Evolutionary conservation across 2,888 invertebrate genomes (phyloP).

Genomic region (Ditylenchus weischeri): DNA sequence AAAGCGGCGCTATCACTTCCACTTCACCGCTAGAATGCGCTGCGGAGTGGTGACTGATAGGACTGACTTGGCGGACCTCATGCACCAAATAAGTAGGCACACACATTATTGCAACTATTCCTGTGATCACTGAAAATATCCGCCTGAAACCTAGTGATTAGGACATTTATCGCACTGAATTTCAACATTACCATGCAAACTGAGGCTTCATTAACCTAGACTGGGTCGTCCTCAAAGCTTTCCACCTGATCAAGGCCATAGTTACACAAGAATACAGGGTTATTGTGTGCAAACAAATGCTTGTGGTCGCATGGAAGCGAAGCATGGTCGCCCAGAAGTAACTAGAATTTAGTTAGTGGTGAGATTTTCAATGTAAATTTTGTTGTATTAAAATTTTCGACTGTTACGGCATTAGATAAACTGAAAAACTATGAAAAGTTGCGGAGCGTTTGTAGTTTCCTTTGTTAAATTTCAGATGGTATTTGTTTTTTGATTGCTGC

Average conservation of each 20-base stretch:
- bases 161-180: neutral
- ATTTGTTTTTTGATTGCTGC: no score
- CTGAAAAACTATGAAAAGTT: no score
- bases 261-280: constrained; percentile 38
- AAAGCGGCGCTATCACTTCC: neutral
- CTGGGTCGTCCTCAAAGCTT: constrained; percentile 41
- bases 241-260: constrained; percentile 43
- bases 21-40: neutral
- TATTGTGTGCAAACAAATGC: constrained; percentile 38
- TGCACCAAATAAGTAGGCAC: constrained; percentile 41
- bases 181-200: constrained; percentile 11
- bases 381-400: no score
- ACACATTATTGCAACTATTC: constrained; percentile 30
- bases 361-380: no score
- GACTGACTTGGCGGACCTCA: constrained; percentile 27
- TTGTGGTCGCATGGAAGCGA: constrained; percentile 37
- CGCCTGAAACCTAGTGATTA: neutral
- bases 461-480: no score
- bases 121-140: constrained; percentile 25
- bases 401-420: no score
- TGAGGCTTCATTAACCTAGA: constrained; percentile 34
- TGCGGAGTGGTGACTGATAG: neutral
- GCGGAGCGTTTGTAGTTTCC: no score
- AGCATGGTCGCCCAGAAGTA: constrained; percentile 38
- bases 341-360: constrained; percentile 20